Conservation (phyloP, 2,888 invertebrate species). For the Macropis europaea region DNA sequence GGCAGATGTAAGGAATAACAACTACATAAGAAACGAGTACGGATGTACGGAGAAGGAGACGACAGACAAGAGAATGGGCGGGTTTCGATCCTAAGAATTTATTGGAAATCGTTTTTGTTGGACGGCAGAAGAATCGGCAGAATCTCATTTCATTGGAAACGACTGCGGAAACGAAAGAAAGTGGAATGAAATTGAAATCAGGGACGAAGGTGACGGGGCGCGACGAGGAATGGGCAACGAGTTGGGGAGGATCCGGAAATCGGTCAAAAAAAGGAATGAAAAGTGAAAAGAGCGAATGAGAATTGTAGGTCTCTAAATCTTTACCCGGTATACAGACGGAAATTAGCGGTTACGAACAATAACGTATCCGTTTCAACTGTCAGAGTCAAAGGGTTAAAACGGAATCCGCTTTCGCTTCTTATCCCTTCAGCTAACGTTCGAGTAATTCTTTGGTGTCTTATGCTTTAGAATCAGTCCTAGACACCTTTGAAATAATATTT, state of each 20-base stretch:
- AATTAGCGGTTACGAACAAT: constrained; percentile 16
- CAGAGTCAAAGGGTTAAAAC: background rate
- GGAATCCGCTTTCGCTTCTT: background rate
- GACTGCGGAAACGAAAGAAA: constrained; percentile 57
- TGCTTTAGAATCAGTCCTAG: too few relatives aligned
- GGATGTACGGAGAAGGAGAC: too few relatives aligned
- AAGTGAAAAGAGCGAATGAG: constrained; percentile 16
- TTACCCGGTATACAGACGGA: constrained; percentile 5
- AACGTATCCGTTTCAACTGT: background rate
- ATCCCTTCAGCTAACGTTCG: background rate
- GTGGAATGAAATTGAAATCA: constrained; percentile 56
- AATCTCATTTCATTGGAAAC: constrained; percentile 51
- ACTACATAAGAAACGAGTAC: too few relatives aligned
- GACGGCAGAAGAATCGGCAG: constrained; percentile 42
- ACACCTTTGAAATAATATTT: background rate
- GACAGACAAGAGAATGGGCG: background rate
- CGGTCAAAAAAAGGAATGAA: constrained; percentile 13
- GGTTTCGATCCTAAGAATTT: constrained; percentile 41
- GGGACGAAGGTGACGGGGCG: background rate
- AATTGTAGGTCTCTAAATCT: constrained; percentile 10
- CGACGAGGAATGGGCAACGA: background rate
- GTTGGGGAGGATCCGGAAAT: constrained; percentile 28
- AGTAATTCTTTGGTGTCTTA: background rate
- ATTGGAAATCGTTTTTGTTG: constrained; percentile 55
- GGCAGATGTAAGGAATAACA: too few relatives aligned